A percentile compares a stretch with the other conserved stretches of the same genome.
These are phyloP conservation scores for Aleiodes alternator DNA, from an alignment of 2,888 invertebrate genomes.

Conservation along the genomic window DNA sequence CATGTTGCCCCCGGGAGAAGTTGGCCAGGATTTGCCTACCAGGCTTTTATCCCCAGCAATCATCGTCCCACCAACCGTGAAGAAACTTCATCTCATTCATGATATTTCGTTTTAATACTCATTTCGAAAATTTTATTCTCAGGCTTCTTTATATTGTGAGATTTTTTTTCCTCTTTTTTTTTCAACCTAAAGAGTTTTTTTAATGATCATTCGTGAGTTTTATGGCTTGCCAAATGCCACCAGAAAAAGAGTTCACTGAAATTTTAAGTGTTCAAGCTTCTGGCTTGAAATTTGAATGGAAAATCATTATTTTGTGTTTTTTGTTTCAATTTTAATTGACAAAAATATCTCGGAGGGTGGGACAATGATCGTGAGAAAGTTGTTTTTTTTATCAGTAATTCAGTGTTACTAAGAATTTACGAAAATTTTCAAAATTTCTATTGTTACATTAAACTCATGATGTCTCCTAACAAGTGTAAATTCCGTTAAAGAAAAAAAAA, in stretches of 20 bases:
- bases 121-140: not conserved
- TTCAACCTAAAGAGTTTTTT: not conserved
- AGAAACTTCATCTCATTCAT: conserved; percentile 58
- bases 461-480: conserved; percentile 10
- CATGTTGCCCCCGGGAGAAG: not conserved
- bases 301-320: not conserved
- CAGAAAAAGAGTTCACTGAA: not conserved
- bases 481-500: too few species aligned
- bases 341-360: not conserved
- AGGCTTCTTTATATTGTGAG: not conserved
- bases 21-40: conserved; percentile 23
- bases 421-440: too few species aligned
- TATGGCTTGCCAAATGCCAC: conserved; percentile 12
- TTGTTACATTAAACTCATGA: not conserved
- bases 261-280: conserved; percentile 15
- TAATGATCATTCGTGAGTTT: conserved; percentile 12
- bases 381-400: not conserved
- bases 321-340: not conserved
- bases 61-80: conserved; percentile 15
- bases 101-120: conserved; percentile 2
- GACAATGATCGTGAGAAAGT: too few species aligned
- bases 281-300: not conserved
- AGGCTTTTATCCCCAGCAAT: not conserved
- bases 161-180: not conserved
- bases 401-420: too few species aligned